A percentile compares a stretch with the other conserved stretches of the same genome.
Evolutionary conservation across 2,888 invertebrate species (phyloP).

Genomic region (Lasioglossum figueresi): DNA sequence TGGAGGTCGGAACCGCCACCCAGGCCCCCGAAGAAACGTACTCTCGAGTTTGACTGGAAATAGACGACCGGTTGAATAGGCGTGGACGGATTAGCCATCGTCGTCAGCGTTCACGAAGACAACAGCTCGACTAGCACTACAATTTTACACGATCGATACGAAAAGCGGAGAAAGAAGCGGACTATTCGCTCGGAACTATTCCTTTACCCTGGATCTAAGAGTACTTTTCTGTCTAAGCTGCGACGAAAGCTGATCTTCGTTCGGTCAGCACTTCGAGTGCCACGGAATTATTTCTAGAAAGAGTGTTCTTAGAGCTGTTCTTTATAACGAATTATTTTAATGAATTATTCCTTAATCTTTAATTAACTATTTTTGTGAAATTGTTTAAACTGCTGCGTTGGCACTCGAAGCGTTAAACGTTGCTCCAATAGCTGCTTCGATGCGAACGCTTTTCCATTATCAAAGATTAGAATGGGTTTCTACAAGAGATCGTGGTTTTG

Average conservation of each 20-base stretch:
- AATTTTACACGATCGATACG: background rate
- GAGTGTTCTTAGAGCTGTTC: too few relatives aligned
- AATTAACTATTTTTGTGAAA: too few relatives aligned
- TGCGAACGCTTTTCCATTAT: background rate
- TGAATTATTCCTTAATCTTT: too few relatives aligned
- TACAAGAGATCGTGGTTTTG: too few relatives aligned
- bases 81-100: background rate
- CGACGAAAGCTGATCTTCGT: background rate
- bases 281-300: too few relatives aligned
- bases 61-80: slow-evolving; percentile 24
- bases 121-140: slow-evolving; percentile 40
- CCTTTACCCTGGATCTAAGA: background rate
- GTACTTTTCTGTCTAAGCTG: background rate
- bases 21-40: slow-evolving; percentile 84
- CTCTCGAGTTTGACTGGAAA: slow-evolving; percentile 85
- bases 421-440: background rate
- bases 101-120: slow-evolving; percentile 32
- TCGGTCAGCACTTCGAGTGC: too few relatives aligned
- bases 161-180: slow-evolving; percentile 9
- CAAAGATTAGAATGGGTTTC: background rate
- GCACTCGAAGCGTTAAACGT: background rate
- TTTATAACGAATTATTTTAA: too few relatives aligned
- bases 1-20: slow-evolving; percentile 87
- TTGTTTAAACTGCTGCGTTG: too few relatives aligned
- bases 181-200: background rate